Evolutionary conservation across 2,113 vertebrate species (phyloP).

Genomic region (Synchiropus splendidus): DNA sequence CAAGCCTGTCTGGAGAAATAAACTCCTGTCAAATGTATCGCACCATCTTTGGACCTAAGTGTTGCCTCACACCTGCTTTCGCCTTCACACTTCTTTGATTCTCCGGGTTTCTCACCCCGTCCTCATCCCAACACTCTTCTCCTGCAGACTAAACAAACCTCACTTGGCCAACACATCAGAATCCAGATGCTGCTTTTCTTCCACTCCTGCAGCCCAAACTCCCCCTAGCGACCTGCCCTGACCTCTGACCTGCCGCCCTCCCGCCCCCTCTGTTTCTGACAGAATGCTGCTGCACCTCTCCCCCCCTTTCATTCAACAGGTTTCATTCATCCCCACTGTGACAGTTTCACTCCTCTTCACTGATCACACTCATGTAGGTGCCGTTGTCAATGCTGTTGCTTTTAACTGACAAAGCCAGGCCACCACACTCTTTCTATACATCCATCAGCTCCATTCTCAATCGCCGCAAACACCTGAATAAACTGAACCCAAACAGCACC

Average conservation of each 20-base stretch:
- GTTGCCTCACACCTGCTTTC: constrained; percentile 24
- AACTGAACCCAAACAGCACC: too few relatives aligned
- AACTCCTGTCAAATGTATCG: too few relatives aligned
- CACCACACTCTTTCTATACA: too few relatives aligned
- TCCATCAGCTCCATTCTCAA: too few relatives aligned
- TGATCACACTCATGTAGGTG: too few relatives aligned
- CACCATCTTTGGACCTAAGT: too few relatives aligned
- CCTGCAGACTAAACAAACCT: constrained; percentile 98
- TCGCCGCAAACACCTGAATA: too few relatives aligned
- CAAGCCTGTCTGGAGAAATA: too few relatives aligned
- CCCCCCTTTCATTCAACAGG: constrained; percentile 45
- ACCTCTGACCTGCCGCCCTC: constrained; percentile 30
- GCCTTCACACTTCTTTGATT: constrained; percentile 23
- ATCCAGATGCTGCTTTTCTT: constrained; percentile 87
- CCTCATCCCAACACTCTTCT: constrained; percentile 35
- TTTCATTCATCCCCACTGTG: constrained; percentile 47
- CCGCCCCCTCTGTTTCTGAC: constrained; percentile 21
- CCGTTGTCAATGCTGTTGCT: constrained; percentile 3
- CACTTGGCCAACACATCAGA: constrained; percentile 86
- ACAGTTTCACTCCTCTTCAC: constrained; percentile 42
- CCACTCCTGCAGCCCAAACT: constrained; percentile 59
- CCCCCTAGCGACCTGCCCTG: constrained; percentile 26
- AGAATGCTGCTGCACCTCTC: constrained; percentile 33
- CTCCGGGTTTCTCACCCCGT: constrained; percentile 22
- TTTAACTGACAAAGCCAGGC: too few relatives aligned